Evolutionary conservation across 2,888 invertebrate species (phyloP).

Genomic region (Galerucella nymphaeae): DNA sequence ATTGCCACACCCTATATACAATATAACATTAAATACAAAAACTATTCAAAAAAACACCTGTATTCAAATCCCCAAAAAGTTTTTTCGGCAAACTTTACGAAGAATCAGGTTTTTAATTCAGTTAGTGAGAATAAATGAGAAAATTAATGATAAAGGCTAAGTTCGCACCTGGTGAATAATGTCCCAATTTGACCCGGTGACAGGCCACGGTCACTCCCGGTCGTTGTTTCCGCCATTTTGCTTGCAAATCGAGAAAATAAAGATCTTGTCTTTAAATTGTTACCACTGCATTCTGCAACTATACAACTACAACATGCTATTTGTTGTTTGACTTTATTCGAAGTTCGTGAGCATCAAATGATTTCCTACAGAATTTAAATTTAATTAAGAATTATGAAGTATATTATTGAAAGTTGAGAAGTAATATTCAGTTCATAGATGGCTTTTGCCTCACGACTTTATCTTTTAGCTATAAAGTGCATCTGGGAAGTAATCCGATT

Average conservation of each 20-base stretch:
- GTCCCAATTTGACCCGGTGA: conserved; percentile 55
- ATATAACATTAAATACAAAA: no score
- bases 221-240: conserved; percentile 54
- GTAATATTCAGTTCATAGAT: background rate
- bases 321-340: conserved; percentile 24
- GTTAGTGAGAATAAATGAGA: no score
- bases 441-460: background rate
- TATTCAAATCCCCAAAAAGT: no score
- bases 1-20: no score
- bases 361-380: conserved; percentile 32
- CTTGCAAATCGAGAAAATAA: conserved; percentile 45
- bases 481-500: background rate
- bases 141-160: conserved; percentile 3
- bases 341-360: conserved; percentile 30
- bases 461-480: background rate
- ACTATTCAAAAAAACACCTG: no score
- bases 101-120: no score
- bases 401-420: background rate
- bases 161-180: conserved; percentile 36
- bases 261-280: conserved; percentile 45
- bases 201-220: conserved; percentile 55
- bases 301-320: conserved; percentile 25
- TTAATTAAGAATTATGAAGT: conserved; percentile 18
- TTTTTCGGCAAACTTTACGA: no score
- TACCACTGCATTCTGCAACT: conserved; percentile 42